A percentile compares a stretch with the other conserved stretches of the same genome.
Evolutionary conservation across 2,888 invertebrate genomes (phyloP).

Genomic region (Trichogramma evanescens): DNA sequence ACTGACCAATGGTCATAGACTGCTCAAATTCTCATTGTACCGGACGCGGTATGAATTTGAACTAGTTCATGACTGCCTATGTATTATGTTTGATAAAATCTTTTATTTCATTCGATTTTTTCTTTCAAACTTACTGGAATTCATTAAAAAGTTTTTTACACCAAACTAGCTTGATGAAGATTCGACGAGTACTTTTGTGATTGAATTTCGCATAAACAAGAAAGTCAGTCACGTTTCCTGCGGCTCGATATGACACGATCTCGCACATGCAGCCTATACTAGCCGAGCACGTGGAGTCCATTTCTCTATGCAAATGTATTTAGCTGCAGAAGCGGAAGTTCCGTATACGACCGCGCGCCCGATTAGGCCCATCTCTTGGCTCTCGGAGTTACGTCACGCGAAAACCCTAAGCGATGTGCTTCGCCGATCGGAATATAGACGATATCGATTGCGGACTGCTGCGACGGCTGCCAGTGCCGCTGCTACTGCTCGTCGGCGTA

Average conservation of each 20-base stretch:
- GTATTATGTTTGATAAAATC: too few relatives aligned
- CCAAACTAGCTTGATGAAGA: neutral
- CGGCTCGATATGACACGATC: neutral
- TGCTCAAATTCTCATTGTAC: too few relatives aligned
- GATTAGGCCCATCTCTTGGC: constrained; percentile 9
- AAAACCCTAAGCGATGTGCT: neutral
- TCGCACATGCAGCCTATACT: neutral
- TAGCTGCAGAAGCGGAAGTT: neutral
- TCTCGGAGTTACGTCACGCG: neutral
- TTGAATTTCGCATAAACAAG: neutral
- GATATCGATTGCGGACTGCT: too few relatives aligned
- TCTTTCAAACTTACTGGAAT: too few relatives aligned
- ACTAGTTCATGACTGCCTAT: too few relatives aligned
- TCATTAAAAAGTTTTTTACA: neutral
- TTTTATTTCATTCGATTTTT: too few relatives aligned
- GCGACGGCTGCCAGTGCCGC: too few relatives aligned
- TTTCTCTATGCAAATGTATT: constrained; percentile 14
- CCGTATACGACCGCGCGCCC: neutral
- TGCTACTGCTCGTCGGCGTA: too few relatives aligned
- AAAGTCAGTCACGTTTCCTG: neutral
- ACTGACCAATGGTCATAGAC: too few relatives aligned
- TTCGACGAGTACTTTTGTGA: neutral
- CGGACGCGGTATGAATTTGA: too few relatives aligned
- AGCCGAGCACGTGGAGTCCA: constrained; percentile 3
- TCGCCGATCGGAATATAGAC: neutral